A percentile compares a stretch with the other conserved stretches of the same genome.
Evolutionary conservation across 2,888 invertebrate genomes (phyloP).

Genomic region (Mesorhabditis belari): DNA sequence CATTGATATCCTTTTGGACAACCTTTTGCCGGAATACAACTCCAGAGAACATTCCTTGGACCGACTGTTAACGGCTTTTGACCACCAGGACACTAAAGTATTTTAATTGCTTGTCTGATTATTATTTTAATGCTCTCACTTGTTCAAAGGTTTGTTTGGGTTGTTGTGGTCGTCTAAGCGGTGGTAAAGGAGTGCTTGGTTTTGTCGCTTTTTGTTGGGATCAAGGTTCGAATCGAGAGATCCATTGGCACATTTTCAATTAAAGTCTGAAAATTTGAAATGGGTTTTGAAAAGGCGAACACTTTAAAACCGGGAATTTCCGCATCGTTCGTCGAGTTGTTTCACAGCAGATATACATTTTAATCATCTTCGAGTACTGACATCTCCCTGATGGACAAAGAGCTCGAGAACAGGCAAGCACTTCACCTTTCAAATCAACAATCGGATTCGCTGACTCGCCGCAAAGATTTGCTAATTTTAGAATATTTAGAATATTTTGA

Average conservation of each 20-base stretch:
- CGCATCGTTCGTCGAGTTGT: background rate
- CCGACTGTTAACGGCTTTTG: background rate
- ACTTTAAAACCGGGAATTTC: background rate
- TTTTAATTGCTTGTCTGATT: background rate
- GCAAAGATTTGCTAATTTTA: slow-evolving; percentile 13
- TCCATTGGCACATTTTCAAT: background rate
- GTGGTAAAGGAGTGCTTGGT: too few species aligned
- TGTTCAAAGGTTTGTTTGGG: background rate
- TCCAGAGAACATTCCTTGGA: background rate
- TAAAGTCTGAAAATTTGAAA: background rate
- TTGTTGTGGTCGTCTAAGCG: background rate
- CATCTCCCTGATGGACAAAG: slow-evolving; percentile 4
- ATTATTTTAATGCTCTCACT: background rate
- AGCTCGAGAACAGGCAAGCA: background rate
- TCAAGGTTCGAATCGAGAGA: background rate
- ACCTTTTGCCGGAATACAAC: background rate
- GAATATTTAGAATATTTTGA: slow-evolving; percentile 5
- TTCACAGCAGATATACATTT: slow-evolving; percentile 27
- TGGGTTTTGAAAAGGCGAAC: background rate
- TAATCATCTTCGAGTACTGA: slow-evolving; percentile 17
- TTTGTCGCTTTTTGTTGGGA: too few species aligned
- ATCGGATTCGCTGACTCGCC: background rate
- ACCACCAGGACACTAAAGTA: slow-evolving; percentile 1
- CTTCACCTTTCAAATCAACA: background rate
- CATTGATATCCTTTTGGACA: slow-evolving; percentile 18